Evolutionary conservation across 1,140 invertebrate genomes (phyloP), one percentile per base, ranked within the genome.

Genomic region (Dreissena rostriformis): DNA sequence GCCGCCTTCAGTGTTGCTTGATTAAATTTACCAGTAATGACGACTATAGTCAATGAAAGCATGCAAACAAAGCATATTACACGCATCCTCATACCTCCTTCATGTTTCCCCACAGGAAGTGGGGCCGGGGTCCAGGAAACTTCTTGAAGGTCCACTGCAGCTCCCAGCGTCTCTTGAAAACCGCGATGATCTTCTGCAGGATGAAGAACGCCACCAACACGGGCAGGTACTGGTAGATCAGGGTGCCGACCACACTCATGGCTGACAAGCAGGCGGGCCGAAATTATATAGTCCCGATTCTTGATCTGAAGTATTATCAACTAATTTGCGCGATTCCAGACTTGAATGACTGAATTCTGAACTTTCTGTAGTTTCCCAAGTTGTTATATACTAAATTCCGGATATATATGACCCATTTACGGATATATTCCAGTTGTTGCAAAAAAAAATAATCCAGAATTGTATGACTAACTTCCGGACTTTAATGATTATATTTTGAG

Each of bases 71-170:
- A 73, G 19, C 71, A 53, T 39, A 24, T n/a, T 4, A 49, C 19
- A 53, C 29, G 14, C 29, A 68, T 61, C 19, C 17, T 49, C 77
- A 73, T 70, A 88, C 85, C 84, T 88, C 81, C 52, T 78, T 71
- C 63, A 73, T 84, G 61, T 88, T 88, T 0, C 87, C 87, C 63
- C 77, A 84, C 17, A 88, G 55, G 73, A 84, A 88, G 19, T 86
- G 83, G 4, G 87, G 83, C 29, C 52, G 74, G 2, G 87, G 87
- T 22, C 87, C 87, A 7, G 87, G 84, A 67, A 88, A 88, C 26
- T 85, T 76, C 61, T 84, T 86, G 17, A 88, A 82, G 19, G 68
- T 52, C 24, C 49, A 71, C 68, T 80, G 51, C 49, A 86, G 63
- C 14, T 80, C 70, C 22, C 81, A 71, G 73, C 70, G 85, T 28